Percentiles rank a stretch among this genome's conserved stretches.
phyloP scores from a whole-genome alignment of 2,797 vertebrate genomes.

The Columba guinea region DNA sequence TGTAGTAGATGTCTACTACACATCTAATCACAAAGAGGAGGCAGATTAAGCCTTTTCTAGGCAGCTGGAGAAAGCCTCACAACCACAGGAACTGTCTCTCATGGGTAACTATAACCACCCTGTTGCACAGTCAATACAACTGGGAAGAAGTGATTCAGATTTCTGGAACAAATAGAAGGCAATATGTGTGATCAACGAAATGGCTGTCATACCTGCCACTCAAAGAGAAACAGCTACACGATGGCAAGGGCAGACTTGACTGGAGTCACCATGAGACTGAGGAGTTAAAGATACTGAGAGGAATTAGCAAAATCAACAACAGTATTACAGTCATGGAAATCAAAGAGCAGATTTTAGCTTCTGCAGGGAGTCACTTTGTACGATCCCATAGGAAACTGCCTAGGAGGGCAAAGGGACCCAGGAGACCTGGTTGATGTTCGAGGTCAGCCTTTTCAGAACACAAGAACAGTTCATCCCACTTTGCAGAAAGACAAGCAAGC shows the following conservation, averaged over 20 bases:
- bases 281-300: background rate
- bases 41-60: background rate
- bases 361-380: background rate
- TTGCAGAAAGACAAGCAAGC: background rate
- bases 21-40: background rate
- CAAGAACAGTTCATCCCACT: background rate
- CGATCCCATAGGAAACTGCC: background rate
- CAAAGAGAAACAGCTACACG: background rate
- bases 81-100: background rate
- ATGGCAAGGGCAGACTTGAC: background rate
- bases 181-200: background rate
- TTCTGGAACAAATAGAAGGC: background rate
- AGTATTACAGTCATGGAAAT: background rate
- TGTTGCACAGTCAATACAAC: background rate
- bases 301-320: background rate
- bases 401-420: background rate
- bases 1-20: background rate
- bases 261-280: background rate
- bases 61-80: background rate
- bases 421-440: background rate
- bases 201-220: background rate
- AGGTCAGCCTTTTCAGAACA: background rate
- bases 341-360: background rate
- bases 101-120: background rate
- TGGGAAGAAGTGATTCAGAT: background rate